Percentiles rank a stretch among this genome's conserved stretches.
These are phyloP conservation scores for Bovichtus diacanthus DNA, from an alignment of 2,797 vertebrate genomes.

Conservation along the genomic window DNA sequence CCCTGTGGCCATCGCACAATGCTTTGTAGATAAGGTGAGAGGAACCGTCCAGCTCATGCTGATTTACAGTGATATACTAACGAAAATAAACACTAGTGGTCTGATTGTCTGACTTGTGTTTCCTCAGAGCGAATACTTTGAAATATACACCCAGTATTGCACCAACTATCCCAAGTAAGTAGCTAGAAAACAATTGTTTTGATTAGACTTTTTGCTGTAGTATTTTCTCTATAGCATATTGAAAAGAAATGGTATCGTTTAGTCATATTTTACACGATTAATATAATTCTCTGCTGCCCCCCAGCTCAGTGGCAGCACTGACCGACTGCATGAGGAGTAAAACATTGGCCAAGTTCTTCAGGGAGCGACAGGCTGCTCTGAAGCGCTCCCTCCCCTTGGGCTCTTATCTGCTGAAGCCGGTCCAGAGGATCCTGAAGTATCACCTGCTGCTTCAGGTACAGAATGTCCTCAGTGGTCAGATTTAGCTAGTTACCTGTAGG, in stretches of 20 bases:
- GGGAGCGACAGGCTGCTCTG: constrained; percentile 92
- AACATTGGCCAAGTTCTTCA: constrained; percentile 93
- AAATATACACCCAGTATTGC: constrained; percentile 99
- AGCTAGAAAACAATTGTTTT: background rate
- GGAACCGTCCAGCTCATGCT: background rate
- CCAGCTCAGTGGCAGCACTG: constrained; percentile 92
- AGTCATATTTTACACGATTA: background rate
- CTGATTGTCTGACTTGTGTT: constrained; percentile 34
- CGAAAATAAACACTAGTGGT: constrained; percentile 3
- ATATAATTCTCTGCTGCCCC: constrained; percentile 20
- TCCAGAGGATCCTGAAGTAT: constrained; percentile 98
- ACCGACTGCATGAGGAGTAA: constrained; percentile 96
- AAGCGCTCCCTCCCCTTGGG: constrained; percentile 92
- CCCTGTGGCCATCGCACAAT: constrained; percentile 93
- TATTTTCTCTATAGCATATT: too few species aligned
- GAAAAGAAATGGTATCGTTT: too few species aligned
- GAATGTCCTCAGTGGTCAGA: background rate
- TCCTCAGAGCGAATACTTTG: constrained; percentile 93
- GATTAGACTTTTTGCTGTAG: background rate
- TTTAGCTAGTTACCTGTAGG: background rate
- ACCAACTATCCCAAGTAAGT: constrained; percentile 99
- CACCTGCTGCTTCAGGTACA: constrained; percentile 96
- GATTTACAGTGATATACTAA: background rate
- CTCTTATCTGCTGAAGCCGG: constrained; percentile 95
- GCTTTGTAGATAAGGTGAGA: constrained; percentile 95